A percentile compares a stretch with the other conserved stretches of the same genome.
These are phyloP conservation scores for Drosophila mayaguana DNA, from an alignment of 2,888 invertebrate genomes.

Conservation along the genomic window DNA sequence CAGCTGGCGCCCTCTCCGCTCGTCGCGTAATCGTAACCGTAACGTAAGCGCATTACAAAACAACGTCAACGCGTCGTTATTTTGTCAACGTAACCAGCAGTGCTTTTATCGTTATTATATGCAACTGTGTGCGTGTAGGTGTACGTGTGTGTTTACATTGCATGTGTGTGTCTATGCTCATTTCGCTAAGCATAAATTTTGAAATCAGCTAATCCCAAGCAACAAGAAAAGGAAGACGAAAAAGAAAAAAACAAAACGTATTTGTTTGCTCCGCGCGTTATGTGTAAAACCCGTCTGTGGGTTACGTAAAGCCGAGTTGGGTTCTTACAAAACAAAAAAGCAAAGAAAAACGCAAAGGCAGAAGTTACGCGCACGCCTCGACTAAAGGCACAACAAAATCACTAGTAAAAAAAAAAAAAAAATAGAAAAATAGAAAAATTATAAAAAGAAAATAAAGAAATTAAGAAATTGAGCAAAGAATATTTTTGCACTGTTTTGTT, in stretches of 20 bases:
- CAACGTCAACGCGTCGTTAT: conserved; percentile 52
- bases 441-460: conserved; percentile 33
- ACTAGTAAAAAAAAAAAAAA: conserved; percentile 11
- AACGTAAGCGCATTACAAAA: conserved; percentile 76
- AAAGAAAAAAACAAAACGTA: conserved; percentile 18
- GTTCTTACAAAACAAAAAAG: conserved; percentile 74
- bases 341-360: conserved; percentile 39
- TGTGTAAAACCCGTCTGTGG: conserved; percentile 64
- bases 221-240: conserved; percentile 13
- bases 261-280: conserved; percentile 33
- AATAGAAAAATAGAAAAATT: background rate
- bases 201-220: conserved; percentile 16
- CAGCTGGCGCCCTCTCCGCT: conserved; percentile 23
- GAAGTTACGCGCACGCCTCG: conserved; percentile 66
- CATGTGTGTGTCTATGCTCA: conserved; percentile 14
- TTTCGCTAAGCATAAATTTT: conserved; percentile 30
- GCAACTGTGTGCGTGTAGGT: conserved; percentile 4
- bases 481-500: conserved; percentile 58
- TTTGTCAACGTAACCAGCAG: conserved; percentile 50
- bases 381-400: conserved; percentile 49
- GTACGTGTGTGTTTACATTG: conserved; percentile 6
- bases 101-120: conserved; percentile 31
- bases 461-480: conserved; percentile 51
- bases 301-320: conserved; percentile 76
- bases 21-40: conserved; percentile 60